A percentile compares a stretch with the other conserved stretches of the same genome.
Evolutionary conservation across 2,797 vertebrate species (phyloP).

Genomic region (Oryzias dopingdopingensis): DNA sequence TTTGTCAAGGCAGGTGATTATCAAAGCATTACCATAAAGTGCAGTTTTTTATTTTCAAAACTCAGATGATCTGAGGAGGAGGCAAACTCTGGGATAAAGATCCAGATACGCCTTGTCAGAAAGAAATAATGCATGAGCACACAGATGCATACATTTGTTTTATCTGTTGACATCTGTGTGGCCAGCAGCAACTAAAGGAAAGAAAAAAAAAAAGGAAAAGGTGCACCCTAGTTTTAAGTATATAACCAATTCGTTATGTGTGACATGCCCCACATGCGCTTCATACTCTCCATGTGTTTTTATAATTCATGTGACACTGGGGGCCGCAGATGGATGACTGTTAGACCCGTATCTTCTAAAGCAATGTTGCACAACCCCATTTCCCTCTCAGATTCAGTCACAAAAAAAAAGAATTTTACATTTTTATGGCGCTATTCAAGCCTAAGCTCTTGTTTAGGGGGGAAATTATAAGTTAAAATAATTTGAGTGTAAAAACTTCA

Average conservation of each 20-base stretch:
- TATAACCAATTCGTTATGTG: slow-evolving; percentile 37
- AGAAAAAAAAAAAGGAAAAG: not conserved
- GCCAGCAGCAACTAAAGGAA: slow-evolving; percentile 10
- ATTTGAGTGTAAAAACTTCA: no score
- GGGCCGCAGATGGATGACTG: slow-evolving; percentile 42
- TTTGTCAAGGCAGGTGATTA: slow-evolving; percentile 58
- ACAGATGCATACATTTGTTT: slow-evolving; percentile 38
- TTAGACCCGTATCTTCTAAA: slow-evolving; percentile 25
- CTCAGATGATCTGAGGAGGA: slow-evolving; percentile 48
- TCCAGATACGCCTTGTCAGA: slow-evolving; percentile 14
- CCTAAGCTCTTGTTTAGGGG: no score
- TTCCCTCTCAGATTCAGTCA: slow-evolving; percentile 16
- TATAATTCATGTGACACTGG: slow-evolving; percentile 55
- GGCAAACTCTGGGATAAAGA: slow-evolving; percentile 30
- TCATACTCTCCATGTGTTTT: slow-evolving; percentile 41
- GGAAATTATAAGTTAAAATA: no score
- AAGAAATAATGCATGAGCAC: slow-evolving; percentile 19
- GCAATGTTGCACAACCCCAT: slow-evolving; percentile 18
- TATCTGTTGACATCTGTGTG: slow-evolving; percentile 44
- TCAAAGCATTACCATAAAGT: slow-evolving; percentile 62
- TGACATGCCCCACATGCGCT: slow-evolving; percentile 39
- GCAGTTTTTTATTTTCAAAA: slow-evolving; percentile 33
- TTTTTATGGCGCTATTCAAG: no score
- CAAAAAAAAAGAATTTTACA: no score
- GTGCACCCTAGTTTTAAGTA: slow-evolving; percentile 14